A percentile compares a stretch with the other conserved stretches of the same genome.
phyloP scores from a whole-genome alignment of 2,888 invertebrate genomes.

The Cephus pygmeus region DNA sequence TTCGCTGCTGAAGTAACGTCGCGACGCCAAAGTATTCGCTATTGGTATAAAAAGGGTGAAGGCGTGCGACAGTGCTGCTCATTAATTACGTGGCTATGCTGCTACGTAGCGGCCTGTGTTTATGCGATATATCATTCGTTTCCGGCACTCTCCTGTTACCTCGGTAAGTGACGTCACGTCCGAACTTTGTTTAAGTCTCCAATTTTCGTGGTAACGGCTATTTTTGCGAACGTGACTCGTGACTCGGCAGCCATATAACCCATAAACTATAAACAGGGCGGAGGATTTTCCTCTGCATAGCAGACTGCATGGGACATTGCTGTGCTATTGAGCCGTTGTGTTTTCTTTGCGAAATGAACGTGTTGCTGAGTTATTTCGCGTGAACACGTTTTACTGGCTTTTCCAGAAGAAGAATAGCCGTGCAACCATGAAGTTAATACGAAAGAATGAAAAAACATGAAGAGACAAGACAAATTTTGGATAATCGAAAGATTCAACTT shows the following conservation, averaged over 20 bases:
- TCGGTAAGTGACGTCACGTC: constrained; percentile 9
- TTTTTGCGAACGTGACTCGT: not conserved
- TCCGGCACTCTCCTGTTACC: not conserved
- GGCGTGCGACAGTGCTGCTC: not conserved
- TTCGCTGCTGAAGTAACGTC: not conserved
- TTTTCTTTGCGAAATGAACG: not conserved
- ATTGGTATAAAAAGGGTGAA: not conserved
- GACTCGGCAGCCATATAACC: not conserved
- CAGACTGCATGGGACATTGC: not conserved
- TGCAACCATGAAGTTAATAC: not conserved
- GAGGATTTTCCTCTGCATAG: not conserved
- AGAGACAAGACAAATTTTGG: not conserved
- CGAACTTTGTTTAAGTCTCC: constrained; percentile 10
- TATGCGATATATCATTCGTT: constrained; percentile 1
- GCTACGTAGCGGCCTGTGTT: not conserved
- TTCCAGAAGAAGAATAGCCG: not conserved
- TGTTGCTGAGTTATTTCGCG: not conserved
- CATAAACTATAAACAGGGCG: not conserved
- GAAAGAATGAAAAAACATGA: not conserved
- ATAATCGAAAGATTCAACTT: not conserved
- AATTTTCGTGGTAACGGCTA: not conserved
- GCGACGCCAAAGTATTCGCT: not conserved
- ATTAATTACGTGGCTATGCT: not conserved
- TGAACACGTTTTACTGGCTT: not conserved
- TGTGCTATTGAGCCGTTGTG: not conserved